Conservation (phyloP, 2,797 vertebrate species). For the Coregonus ussuriensis region DNA sequence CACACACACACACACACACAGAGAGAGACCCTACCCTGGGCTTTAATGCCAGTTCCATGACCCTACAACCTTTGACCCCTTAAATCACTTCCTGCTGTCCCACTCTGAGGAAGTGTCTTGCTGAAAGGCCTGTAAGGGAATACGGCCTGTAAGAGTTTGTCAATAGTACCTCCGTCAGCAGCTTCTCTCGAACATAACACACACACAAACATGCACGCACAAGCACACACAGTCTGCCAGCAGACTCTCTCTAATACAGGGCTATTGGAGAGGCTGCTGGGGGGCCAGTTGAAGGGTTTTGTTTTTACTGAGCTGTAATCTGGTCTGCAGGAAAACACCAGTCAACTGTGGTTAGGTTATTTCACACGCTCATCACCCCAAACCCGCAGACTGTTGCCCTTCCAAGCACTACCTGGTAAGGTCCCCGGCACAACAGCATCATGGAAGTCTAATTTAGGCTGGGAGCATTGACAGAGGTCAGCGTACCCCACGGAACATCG, state of each 20-base stretch:
- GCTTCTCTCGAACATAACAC: neutral
- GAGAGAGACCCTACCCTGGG: constrained; percentile 14
- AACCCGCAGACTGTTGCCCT: neutral
- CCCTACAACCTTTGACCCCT: constrained; percentile 23
- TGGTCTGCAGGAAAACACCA: constrained; percentile 19
- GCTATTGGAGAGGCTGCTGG: constrained; percentile 2
- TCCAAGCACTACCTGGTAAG: neutral
- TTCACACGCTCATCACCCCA: constrained; percentile 11
- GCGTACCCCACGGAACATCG: neutral
- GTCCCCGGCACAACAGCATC: neutral
- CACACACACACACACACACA: neutral
- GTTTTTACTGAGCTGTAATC: constrained; percentile 13
- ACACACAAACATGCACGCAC: neutral
- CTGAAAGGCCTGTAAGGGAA: constrained; percentile 51
- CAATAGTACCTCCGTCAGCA: constrained; percentile 3
- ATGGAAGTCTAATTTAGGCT: constrained; percentile 5
- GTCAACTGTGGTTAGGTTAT: neutral
- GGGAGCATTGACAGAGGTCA: neutral
- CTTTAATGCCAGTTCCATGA: constrained; percentile 11
- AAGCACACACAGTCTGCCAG: constrained; percentile 3
- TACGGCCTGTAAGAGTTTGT: constrained; percentile 14
- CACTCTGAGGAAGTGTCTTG: constrained; percentile 29
- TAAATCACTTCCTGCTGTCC: constrained; percentile 45
- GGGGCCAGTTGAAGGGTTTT: neutral
- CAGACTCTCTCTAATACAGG: constrained; percentile 11